Percentiles rank a stretch among this genome's conserved stretches.
These are phyloP conservation scores for Euspilapteryx auroguttella DNA, from an alignment of 2,888 invertebrate genomes.

Conservation along the genomic window DNA sequence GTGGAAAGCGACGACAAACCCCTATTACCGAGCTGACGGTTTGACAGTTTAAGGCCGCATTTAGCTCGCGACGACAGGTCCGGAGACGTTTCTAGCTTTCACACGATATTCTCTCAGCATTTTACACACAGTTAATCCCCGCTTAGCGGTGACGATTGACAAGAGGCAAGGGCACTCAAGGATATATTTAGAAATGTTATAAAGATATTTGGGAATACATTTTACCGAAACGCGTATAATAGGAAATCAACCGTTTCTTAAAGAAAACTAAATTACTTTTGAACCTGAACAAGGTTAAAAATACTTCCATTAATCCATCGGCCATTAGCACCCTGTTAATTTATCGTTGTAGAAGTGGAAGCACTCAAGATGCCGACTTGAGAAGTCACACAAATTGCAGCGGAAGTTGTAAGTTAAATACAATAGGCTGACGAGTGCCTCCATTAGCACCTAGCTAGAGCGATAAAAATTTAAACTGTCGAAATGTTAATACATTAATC, in stretches of 20 bases:
- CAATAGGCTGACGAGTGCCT: slow-evolving; percentile 21
- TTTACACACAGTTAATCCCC: slow-evolving; percentile 13
- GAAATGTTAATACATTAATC: too few species aligned
- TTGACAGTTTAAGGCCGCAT: slow-evolving; percentile 30
- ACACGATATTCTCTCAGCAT: slow-evolving; percentile 34
- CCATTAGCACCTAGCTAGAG: slow-evolving; percentile 38
- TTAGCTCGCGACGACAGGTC: background rate
- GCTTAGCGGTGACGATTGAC: slow-evolving; percentile 3
- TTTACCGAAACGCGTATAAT: too few species aligned
- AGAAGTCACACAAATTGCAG: slow-evolving; percentile 37
- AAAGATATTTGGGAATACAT: too few species aligned
- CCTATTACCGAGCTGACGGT: slow-evolving; percentile 49
- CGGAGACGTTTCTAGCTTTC: slow-evolving; percentile 14
- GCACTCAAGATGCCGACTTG: slow-evolving; percentile 32
- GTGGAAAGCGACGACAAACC: slow-evolving; percentile 39
- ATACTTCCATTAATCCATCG: too few species aligned
- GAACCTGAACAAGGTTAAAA: too few species aligned
- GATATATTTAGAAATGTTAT: slow-evolving; percentile 3
- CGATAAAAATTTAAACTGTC: slow-evolving; percentile 9
- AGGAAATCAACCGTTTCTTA: too few species aligned
- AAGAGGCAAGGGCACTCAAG: background rate
- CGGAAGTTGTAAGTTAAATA: slow-evolving; percentile 37
- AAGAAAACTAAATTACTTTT: too few species aligned
- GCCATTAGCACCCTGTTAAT: slow-evolving; percentile 33
- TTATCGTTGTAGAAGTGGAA: slow-evolving; percentile 20